Evolutionary conservation across 2,797 vertebrate species (phyloP).

Genomic region (Peromyscus attwateri): DNA sequence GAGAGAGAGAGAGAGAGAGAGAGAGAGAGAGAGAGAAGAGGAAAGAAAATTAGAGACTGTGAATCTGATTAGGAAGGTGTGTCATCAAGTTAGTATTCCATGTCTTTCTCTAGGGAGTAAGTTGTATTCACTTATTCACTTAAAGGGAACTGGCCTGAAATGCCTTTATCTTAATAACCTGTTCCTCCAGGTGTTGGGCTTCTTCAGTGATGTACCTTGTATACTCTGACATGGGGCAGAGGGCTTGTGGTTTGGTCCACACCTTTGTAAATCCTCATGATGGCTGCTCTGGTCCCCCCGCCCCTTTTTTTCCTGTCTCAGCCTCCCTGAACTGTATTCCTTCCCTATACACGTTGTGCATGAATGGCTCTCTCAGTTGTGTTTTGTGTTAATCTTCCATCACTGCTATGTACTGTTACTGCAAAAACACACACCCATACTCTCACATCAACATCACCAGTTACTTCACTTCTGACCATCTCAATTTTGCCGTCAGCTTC

Average conservation of each 20-base stretch:
- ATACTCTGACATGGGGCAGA: background rate
- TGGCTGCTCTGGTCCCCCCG: background rate
- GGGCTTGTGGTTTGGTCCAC: background rate
- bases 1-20: too few species aligned
- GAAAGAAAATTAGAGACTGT: background rate
- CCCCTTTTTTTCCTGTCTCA: background rate
- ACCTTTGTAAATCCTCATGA: background rate
- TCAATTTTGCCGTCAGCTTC: background rate
- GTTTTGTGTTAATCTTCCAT: background rate
- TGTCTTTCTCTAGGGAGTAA: background rate
- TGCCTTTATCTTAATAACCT: background rate
- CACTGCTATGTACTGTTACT: background rate
- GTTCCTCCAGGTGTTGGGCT: background rate
- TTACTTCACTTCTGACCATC: background rate
- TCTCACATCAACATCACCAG: background rate
- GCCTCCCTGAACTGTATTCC: background rate
- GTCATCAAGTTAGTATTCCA: background rate
- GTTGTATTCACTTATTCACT: background rate
- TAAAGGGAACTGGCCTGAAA: background rate
- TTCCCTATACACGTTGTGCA: background rate
- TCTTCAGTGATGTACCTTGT: background rate
- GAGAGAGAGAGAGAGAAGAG: too few species aligned
- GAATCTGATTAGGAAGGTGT: background rate
- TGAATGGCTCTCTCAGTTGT: background rate
- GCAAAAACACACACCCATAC: background rate